phyloP scores from a whole-genome alignment of 2,888 invertebrate genomes.

The Amaurobius ferox region DNA sequence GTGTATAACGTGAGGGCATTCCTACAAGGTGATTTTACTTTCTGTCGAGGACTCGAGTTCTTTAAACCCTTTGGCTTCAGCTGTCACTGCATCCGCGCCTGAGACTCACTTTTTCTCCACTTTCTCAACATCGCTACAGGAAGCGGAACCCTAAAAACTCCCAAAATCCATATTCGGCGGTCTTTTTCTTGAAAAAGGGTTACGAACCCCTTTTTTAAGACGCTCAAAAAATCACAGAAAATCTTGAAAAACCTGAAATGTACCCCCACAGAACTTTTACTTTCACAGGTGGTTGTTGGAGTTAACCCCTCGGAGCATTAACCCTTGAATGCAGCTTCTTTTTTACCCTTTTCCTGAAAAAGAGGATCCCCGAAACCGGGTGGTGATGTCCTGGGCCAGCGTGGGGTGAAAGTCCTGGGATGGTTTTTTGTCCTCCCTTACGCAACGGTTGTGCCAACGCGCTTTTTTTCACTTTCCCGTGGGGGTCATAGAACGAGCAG shows the following conservation, averaged over 20 bases:
- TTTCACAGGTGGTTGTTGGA: neutral
- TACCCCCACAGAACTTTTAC: neutral
- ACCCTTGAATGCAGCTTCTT: neutral
- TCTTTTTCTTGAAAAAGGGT: neutral
- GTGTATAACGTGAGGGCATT: neutral
- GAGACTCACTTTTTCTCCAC: neutral
- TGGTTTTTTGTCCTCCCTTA: neutral
- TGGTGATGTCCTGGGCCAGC: neutral
- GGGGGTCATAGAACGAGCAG: neutral
- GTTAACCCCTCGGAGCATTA: neutral
- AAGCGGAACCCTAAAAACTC: neutral
- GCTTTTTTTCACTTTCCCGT: conserved; percentile 5
- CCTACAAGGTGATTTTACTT: conserved; percentile 12
- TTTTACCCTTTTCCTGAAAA: conserved; percentile 2
- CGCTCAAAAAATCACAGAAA: neutral
- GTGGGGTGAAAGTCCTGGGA: neutral
- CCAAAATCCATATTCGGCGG: neutral
- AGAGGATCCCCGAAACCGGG: neutral
- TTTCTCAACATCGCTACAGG: neutral
- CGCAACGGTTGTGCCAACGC: neutral
- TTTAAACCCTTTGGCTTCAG: neutral
- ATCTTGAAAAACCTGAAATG: neutral
- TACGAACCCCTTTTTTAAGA: neutral
- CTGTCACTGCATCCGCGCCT: neutral
- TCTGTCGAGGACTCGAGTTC: neutral